phyloP scores from a whole-genome alignment of 2,113 vertebrate species.

The Enhydra lutris region DNA sequence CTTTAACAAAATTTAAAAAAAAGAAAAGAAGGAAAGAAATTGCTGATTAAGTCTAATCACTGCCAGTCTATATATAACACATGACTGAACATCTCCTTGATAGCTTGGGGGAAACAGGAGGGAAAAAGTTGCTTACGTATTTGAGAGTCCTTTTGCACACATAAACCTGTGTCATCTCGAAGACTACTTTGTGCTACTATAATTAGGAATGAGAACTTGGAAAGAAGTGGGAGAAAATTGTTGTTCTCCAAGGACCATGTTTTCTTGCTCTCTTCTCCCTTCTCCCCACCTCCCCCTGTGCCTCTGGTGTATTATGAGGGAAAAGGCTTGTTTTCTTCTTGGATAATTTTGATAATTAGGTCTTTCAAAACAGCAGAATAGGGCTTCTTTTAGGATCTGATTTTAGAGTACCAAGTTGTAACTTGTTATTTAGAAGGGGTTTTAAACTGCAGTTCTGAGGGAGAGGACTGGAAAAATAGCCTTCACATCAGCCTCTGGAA shows the following conservation, averaged over 20 bases:
- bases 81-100: not conserved
- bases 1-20: not conserved
- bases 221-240: not conserved
- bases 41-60: not conserved
- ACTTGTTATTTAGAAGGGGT: not conserved
- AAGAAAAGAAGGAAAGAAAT: not conserved
- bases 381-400: not conserved
- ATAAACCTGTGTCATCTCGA: not conserved
- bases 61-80: not conserved
- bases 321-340: not conserved
- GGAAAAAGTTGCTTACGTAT: not conserved
- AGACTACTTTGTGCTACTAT: not conserved
- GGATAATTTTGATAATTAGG: slow-evolving; percentile 4
- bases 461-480: not conserved
- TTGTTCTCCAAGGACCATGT: not conserved
- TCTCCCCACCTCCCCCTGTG: too few species aligned
- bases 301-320: not conserved
- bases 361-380: slow-evolving; percentile 43
- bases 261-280: not conserved
- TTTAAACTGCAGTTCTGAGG: not conserved
- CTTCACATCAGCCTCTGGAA: not conserved
- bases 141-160: not conserved
- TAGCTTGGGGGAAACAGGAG: not conserved
- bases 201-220: not conserved
- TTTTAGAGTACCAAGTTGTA: not conserved